Conservation (phyloP, 2,888 invertebrate genomes). For the Rhyacophila evoluta region DNA sequence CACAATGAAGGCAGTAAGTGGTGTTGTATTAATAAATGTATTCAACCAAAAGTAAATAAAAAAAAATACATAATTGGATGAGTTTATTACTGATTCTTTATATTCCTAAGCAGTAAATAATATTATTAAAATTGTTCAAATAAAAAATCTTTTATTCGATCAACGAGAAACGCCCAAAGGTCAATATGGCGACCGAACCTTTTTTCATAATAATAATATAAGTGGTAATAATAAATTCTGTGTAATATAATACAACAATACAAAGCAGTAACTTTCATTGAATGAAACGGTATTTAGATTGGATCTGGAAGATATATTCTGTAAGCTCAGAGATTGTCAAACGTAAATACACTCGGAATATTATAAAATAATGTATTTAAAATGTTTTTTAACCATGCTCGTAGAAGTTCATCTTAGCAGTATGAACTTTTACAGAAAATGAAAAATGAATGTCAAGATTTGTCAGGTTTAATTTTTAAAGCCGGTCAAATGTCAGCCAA, state of each 20-base stretch:
- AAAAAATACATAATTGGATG: conserved; percentile 20
- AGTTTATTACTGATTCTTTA: conserved; percentile 10
- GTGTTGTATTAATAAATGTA: background rate
- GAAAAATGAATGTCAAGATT: no score
- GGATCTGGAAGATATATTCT: conserved; percentile 13
- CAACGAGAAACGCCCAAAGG: conserved; percentile 22
- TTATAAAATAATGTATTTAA: no score
- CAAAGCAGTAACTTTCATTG: conserved; percentile 17
- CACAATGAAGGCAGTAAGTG: background rate
- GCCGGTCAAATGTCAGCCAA: no score
- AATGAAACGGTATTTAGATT: conserved; percentile 24
- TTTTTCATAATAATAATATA: conserved; percentile 16
- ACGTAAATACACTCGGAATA: background rate
- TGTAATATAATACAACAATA: conserved; percentile 22
- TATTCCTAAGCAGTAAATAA: conserved; percentile 1
- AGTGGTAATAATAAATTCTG: conserved; percentile 24
- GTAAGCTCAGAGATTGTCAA: background rate
- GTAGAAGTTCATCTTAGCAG: no score
- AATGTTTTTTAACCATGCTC: no score
- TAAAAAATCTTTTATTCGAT: conserved; percentile 24
- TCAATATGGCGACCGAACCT: conserved; percentile 24
- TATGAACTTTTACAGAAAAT: no score
- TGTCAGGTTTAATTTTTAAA: no score
- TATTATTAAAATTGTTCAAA: background rate
- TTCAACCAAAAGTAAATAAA: conserved; percentile 8